Evolutionary conservation across 2,113 vertebrate genomes (phyloP).

Genomic region (Fregetta grallaria): DNA sequence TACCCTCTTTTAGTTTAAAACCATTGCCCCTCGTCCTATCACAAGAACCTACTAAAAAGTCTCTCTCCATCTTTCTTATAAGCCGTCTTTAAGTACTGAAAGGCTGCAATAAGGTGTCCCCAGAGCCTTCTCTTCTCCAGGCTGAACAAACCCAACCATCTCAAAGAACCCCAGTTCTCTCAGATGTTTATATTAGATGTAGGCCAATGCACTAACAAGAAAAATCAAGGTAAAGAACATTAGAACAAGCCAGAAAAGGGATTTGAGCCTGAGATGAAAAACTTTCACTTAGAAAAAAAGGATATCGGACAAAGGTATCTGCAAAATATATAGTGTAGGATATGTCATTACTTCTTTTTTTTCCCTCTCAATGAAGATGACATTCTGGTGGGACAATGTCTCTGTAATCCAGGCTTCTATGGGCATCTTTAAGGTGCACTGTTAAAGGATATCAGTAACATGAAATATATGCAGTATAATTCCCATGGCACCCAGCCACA

Average conservation of each 20-base stretch:
- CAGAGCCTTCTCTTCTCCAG: too few relatives aligned
- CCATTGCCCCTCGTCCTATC: too few relatives aligned
- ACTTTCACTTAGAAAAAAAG: background rate
- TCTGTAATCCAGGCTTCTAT: background rate
- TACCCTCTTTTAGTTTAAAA: too few relatives aligned
- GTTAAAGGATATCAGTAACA: background rate
- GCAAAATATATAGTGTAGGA: background rate
- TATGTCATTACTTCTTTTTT: background rate
- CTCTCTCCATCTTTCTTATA: too few relatives aligned
- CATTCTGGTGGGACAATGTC: background rate
- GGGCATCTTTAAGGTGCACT: background rate
- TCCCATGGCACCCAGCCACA: background rate
- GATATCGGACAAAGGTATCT: background rate
- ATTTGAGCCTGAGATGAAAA: background rate
- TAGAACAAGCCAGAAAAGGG: background rate
- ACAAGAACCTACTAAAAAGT: background rate
- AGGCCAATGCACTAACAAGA: background rate
- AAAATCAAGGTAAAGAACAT: background rate
- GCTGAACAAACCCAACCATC: background rate
- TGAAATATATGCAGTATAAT: background rate
- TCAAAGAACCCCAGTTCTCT: background rate
- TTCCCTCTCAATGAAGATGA: background rate
- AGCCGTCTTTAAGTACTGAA: too few relatives aligned
- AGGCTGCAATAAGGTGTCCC: background rate
- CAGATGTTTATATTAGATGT: background rate